Base-by-base conservation (phyloP, 2,113 vertebrate species). In the Thalassoma bifasciatum region DNA sequence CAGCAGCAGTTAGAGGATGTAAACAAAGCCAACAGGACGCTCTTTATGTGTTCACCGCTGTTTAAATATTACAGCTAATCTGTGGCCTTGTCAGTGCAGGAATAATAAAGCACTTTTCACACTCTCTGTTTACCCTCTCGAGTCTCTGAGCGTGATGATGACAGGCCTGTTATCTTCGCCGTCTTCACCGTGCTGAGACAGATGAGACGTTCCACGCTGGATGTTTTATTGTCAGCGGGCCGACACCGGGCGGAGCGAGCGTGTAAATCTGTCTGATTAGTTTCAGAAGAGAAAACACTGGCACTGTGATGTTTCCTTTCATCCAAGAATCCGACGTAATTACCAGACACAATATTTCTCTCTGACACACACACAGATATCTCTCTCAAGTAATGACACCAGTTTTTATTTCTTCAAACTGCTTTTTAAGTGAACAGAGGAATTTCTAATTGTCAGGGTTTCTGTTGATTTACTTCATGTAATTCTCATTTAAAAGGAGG, bases 241-340 rank as follows among this genome's bases (percentile, higher is more conserved):
- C 16, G 61, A 80, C 76, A 61, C 23, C 11, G 46, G 75, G 61
- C 49, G 1, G 59, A 71, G 73, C 6, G 5, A 42, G 63, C 22
- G 46, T 75, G 30, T 80, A 56, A 74, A 73, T 85, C 54, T 78
- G 61, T 64, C 79, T 72, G 66, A 85, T 83, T 70, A 60, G 54
- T 42, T 73, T 73, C 56, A 86, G 63, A 74, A 34, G 47, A 13
- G 19, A 59, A 61, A 73, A 82, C 64, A 64, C 30, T 46, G 57
- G 50, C 52, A 13, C 19, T 2, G 40, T 40, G n/a, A 65, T 6
- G 30, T 26, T 51, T 49, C 36, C 53, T 24, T 62, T n/a, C 63
- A 69, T 79, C 72, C 50, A 26, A 66, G 49, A 61, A 68, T 60
- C 36, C 36, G 42, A 60, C 23, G 54, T 71, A 72, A 82, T 79